Conservation (phyloP, 2,113 vertebrate species). For the Proterorhinus semilunaris region DNA sequence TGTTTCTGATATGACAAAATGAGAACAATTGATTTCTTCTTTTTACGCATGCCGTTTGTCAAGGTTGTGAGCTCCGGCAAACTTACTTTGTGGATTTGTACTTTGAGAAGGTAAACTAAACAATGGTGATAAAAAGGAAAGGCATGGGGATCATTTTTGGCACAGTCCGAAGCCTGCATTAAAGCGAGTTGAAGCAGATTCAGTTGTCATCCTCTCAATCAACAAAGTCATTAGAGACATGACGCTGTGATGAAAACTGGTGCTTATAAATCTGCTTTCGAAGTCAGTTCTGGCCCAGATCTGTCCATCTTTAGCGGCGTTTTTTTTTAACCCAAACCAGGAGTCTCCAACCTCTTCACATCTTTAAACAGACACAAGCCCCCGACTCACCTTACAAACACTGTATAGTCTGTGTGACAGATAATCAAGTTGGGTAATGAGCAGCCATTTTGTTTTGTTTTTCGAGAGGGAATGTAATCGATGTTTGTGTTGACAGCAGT, state of each 20-base stretch:
- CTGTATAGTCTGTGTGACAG: conserved; percentile 31
- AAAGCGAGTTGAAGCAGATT: no score
- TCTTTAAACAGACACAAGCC: conserved; percentile 17
- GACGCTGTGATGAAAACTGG: no score
- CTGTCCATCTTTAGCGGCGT: background rate
- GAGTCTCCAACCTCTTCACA: conserved; percentile 5
- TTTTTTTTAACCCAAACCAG: conserved; percentile 4
- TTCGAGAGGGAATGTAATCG: conserved; percentile 53
- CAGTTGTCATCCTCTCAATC: no score
- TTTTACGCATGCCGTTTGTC: background rate
- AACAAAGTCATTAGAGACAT: no score
- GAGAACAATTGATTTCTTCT: background rate
- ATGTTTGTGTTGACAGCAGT: conserved; percentile 60
- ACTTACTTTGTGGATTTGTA: no score
- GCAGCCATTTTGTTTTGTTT: conserved; percentile 59
- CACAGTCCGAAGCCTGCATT: no score
- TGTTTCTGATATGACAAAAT: background rate
- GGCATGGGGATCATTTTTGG: no score
- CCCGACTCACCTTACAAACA: conserved; percentile 35
- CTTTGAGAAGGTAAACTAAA: no score
- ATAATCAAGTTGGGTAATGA: conserved; percentile 45
- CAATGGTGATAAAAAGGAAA: no score
- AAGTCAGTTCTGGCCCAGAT: background rate
- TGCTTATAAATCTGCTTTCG: background rate
- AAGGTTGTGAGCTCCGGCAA: background rate